Evolutionary conservation across 2,113 vertebrate species (phyloP).

Genomic region (Garra rufa): DNA sequence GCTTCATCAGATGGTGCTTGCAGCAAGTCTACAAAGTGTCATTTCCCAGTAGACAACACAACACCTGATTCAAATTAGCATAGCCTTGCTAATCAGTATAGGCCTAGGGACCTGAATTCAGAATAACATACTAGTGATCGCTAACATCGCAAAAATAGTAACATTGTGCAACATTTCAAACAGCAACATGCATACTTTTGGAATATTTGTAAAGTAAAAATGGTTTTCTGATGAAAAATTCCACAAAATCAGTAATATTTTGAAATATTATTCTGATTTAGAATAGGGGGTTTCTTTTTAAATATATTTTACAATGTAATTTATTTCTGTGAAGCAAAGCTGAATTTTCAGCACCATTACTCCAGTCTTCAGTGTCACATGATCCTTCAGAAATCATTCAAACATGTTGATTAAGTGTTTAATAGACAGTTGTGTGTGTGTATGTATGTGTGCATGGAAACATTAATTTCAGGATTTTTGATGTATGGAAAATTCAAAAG

Average conservation of each 20-base stretch:
- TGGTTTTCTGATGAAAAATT: too few relatives aligned
- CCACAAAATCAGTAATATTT: neutral
- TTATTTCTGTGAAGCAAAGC: neutral
- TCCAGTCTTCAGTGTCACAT: neutral
- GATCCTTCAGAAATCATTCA: neutral
- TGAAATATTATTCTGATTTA: neutral
- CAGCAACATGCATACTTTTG: neutral
- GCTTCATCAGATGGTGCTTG: neutral
- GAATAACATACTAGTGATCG: neutral
- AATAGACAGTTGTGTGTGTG: too few relatives aligned
- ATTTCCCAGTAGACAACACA: neutral
- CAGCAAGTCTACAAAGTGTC: neutral
- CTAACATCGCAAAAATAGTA: neutral
- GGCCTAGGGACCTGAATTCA: neutral
- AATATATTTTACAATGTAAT: neutral
- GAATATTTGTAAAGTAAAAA: too few relatives aligned
- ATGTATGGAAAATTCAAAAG: too few relatives aligned
- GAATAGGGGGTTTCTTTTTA: too few relatives aligned
- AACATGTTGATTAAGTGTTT: neutral
- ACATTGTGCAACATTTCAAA: neutral
- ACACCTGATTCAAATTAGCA: constrained; percentile 24
- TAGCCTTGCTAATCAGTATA: neutral
- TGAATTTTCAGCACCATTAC: too few relatives aligned
- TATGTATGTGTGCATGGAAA: too few relatives aligned
- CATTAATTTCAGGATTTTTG: too few relatives aligned